phyloP scores from a whole-genome alignment of 2,888 invertebrate species.

The Nomada flava region DNA sequence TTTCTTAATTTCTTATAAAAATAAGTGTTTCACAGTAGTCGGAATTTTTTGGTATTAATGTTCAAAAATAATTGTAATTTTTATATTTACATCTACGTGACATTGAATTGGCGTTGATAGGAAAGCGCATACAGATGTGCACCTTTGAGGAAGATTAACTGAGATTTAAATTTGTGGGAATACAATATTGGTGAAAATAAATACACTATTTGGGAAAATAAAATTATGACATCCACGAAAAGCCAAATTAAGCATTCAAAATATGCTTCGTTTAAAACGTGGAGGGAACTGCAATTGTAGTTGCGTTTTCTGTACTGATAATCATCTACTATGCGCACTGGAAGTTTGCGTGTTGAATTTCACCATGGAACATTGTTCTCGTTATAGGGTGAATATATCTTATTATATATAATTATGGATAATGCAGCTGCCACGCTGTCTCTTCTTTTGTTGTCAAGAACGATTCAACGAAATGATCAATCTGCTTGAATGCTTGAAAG shows the following conservation, averaged over 20 bases:
- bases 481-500: constrained; percentile 16
- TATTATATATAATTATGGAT: constrained; percentile 26
- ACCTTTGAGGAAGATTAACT: too few relatives aligned
- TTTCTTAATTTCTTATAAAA: too few relatives aligned
- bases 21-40: too few relatives aligned
- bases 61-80: too few relatives aligned
- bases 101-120: too few relatives aligned
- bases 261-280: neutral
- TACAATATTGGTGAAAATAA: too few relatives aligned
- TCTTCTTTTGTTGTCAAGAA: constrained; percentile 23
- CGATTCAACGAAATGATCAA: constrained; percentile 28
- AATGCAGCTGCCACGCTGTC: constrained; percentile 44
- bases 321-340: constrained; percentile 30
- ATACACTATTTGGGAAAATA: neutral
- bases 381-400: constrained; percentile 50
- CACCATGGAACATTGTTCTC: constrained; percentile 32
- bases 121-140: too few relatives aligned
- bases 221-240: neutral
- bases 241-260: neutral
- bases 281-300: constrained; percentile 1
- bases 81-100: too few relatives aligned
- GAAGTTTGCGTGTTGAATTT: constrained; percentile 47
- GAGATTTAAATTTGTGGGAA: too few relatives aligned
- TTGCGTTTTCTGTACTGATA: constrained; percentile 4
- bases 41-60: too few relatives aligned